phyloP scores from a whole-genome alignment of 2,888 invertebrate species.

The Rhimphoctona megacephalus region DNA sequence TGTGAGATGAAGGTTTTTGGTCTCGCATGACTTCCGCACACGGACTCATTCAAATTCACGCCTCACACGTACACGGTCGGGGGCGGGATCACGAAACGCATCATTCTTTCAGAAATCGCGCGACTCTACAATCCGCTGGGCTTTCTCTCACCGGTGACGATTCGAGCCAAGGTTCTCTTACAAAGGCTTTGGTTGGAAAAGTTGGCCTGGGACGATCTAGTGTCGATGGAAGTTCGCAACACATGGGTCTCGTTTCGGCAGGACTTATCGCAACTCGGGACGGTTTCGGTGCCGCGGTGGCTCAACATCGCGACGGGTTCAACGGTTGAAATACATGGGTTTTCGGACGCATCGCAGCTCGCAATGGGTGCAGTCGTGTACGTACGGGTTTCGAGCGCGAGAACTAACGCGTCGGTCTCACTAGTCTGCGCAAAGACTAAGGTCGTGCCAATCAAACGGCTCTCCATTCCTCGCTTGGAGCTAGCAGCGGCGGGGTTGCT shows the following conservation, averaged over 20 bases:
- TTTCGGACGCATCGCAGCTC: constrained; percentile 53
- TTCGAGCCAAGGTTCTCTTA: background rate
- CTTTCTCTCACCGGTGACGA: background rate
- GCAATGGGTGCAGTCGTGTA: constrained; percentile 46
- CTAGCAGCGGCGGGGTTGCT: constrained; percentile 69
- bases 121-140: constrained; percentile 11
- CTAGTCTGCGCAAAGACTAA: constrained; percentile 56
- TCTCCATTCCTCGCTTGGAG: constrained; percentile 73
- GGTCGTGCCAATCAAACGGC: constrained; percentile 62
- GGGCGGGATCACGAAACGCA: background rate
- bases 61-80: no score
- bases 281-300: constrained; percentile 42
- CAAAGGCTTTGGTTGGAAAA: constrained; percentile 16
- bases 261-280: background rate
- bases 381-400: constrained; percentile 20
- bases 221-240: background rate
- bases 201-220: constrained; percentile 1
- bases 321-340: constrained; percentile 51
- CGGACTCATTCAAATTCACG: background rate
- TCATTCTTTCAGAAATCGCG: background rate
- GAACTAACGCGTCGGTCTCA: background rate
- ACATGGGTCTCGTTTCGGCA: background rate
- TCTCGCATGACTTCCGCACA: background rate
- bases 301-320: background rate
- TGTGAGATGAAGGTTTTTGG: background rate